phyloP scores from a whole-genome alignment of 2,888 invertebrate species.

The Achlya flavicornis region DNA sequence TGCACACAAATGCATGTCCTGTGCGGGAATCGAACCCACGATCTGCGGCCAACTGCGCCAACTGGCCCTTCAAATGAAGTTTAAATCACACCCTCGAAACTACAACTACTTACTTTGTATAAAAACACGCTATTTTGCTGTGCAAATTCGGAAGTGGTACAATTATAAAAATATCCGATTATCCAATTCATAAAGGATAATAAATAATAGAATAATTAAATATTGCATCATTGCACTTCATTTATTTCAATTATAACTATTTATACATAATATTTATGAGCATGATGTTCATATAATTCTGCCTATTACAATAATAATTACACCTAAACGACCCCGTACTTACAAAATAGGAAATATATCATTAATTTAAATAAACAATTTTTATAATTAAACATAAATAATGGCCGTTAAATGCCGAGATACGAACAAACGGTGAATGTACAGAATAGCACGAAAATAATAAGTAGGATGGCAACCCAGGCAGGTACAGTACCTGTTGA shows the following conservation, averaged over 20 bases:
- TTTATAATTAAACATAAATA: constrained; percentile 29
- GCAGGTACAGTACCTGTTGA: constrained; percentile 89
- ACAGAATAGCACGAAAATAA: constrained; percentile 89
- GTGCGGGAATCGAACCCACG: too few species aligned
- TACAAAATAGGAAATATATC: constrained; percentile 37
- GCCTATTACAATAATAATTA: constrained; percentile 49
- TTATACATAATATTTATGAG: constrained; percentile 71
- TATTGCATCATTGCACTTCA: constrained; percentile 63
- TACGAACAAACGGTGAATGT: constrained; percentile 93
- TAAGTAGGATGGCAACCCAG: constrained; percentile 90
- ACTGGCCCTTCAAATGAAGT: too few species aligned
- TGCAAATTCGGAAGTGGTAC: too few species aligned
- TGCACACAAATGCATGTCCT: too few species aligned
- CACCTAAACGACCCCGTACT: constrained; percentile 56
- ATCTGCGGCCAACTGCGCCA: too few species aligned
- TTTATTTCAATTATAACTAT: constrained; percentile 73
- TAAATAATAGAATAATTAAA: constrained; percentile 32
- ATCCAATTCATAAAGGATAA: too few species aligned
- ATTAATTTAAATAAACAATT: constrained; percentile 15
- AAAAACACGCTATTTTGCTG: too few species aligned
- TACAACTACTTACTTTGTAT: too few species aligned
- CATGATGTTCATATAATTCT: constrained; percentile 57
- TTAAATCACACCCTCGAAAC: too few species aligned
- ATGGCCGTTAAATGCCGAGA: constrained; percentile 86
- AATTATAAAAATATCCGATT: too few species aligned